phyloP scores from a whole-genome alignment of 2,888 invertebrate genomes.

The Notodonta dromedarius region DNA sequence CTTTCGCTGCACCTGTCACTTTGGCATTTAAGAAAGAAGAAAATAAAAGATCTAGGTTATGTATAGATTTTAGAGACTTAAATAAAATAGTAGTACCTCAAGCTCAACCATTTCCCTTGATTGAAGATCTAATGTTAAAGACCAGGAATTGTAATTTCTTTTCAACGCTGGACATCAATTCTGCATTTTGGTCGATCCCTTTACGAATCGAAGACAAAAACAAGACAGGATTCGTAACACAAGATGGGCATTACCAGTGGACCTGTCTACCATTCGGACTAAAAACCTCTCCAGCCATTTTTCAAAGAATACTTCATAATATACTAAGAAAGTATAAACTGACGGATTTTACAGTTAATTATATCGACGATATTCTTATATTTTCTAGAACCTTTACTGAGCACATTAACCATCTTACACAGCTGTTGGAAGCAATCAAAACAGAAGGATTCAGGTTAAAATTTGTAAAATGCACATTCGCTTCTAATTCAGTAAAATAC shows the following conservation, averaged over 20 bases:
- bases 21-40: constrained; percentile 35
- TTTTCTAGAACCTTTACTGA: not conserved
- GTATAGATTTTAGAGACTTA: constrained; percentile 34
- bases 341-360: constrained; percentile 2
- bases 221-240: constrained; percentile 45
- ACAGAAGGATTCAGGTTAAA: constrained; percentile 37
- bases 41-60: constrained; percentile 40
- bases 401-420: too few relatives aligned
- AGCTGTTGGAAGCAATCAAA: not conserved
- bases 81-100: constrained; percentile 11
- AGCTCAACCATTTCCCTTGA: constrained; percentile 17
- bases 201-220: constrained; percentile 41
- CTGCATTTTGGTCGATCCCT: constrained; percentile 56
- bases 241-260: constrained; percentile 31
- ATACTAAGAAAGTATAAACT: constrained; percentile 1
- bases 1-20: constrained; percentile 38
- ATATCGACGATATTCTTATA: constrained; percentile 2
- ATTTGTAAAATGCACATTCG: constrained; percentile 25
- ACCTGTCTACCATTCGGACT: constrained; percentile 34
- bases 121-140: constrained; percentile 46
- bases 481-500: constrained; percentile 32
- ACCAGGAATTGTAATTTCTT: constrained; percentile 48
- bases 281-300: constrained; percentile 6
- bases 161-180: constrained; percentile 51
- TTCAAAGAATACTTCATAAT: constrained; percentile 4